Percentiles rank a stretch among this genome's conserved stretches.
Conservation (phyloP, 2,888 invertebrate genomes). For the Drosophila multiciliata region DNA sequence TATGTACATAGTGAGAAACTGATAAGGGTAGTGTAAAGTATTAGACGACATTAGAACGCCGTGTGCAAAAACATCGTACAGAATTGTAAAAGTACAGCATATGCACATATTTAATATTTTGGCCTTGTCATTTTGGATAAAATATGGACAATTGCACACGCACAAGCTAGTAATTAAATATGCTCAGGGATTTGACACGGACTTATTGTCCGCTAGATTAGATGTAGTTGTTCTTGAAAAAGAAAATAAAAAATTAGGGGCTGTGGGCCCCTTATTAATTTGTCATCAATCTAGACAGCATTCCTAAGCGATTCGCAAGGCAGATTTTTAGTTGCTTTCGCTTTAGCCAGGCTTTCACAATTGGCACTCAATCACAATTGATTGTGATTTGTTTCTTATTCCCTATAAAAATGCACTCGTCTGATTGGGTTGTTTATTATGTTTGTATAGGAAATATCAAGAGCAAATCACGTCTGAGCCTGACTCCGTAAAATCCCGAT, state of each 20-base stretch:
- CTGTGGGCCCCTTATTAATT: neutral
- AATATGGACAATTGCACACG: slow-evolving; percentile 30
- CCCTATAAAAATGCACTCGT: neutral
- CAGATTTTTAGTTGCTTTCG: neutral
- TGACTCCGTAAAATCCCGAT: slow-evolving; percentile 95
- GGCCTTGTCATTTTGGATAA: slow-evolving; percentile 28
- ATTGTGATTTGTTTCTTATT: neutral
- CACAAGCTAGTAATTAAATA: slow-evolving; percentile 30
- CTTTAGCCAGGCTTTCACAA: neutral
- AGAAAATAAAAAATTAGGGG: neutral
- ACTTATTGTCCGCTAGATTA: neutral
- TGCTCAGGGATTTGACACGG: slow-evolving; percentile 13
- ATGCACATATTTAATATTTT: neutral
- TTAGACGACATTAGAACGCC: slow-evolving; percentile 34
- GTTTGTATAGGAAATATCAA: slow-evolving; percentile 88
- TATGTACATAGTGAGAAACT: slow-evolving; percentile 24
- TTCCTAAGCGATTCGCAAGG: slow-evolving; percentile 36
- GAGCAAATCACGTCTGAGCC: slow-evolving; percentile 96
- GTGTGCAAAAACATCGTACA: slow-evolving; percentile 12
- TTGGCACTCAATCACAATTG: slow-evolving; percentile 21
- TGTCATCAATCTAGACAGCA: slow-evolving; percentile 20
- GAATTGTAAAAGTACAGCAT: neutral
- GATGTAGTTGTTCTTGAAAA: slow-evolving; percentile 12
- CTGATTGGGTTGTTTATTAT: slow-evolving; percentile 46
- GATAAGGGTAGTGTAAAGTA: slow-evolving; percentile 40